Evolutionary conservation across 2,113 vertebrate genomes (phyloP), one percentile per base, ranked within the genome.

Genomic region (Himantopus leucocephalus): DNA sequence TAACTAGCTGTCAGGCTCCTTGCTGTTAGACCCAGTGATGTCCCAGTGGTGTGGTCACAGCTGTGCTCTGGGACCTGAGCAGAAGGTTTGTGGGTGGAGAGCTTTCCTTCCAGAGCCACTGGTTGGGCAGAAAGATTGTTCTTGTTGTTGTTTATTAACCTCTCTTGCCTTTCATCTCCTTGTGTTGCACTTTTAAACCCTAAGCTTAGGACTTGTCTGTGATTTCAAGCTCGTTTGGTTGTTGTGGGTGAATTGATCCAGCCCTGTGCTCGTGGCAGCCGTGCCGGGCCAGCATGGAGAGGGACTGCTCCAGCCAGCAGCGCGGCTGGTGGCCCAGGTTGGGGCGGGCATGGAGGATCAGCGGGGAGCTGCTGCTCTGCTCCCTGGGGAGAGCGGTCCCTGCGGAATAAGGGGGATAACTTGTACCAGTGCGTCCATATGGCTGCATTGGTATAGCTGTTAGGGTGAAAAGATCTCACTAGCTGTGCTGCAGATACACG

Each of bases 231-330:
- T 93, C 6, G 10, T 12, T n/a, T 32, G 27, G 18, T 43, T 1
- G 1, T 5, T 34, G 35, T 48, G 21, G 48, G 17, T 76, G 48
- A 59, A 64, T 8, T 27, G 63, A 48, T 45, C 30, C 20, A 52
- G 45, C 26, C 35, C 39, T 1, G 0, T 26, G 72, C 13, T 39
- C 12, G 0, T 21, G 22, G 19, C 48, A 79, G 78, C 75, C 0
- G 1, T 47, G 60, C 56, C 39, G 75, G 48, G 48, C 48, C 22
- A 24, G 48, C 48, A 24, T 1, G 13, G 52, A 30, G 35, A 43
- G 19, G 56, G 53, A 68, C 27, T 2, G 1, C 17, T 86, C n/a
- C 58, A 39, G 60, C n/a, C 71, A 76, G 56, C 60, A 32, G 70
- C 74, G 50, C 0, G 1, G 67, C 89, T 23, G 39, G 21, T 32